Evolutionary conservation across 2,888 invertebrate genomes (phyloP).

Genomic region (Leucophenga montana): DNA sequence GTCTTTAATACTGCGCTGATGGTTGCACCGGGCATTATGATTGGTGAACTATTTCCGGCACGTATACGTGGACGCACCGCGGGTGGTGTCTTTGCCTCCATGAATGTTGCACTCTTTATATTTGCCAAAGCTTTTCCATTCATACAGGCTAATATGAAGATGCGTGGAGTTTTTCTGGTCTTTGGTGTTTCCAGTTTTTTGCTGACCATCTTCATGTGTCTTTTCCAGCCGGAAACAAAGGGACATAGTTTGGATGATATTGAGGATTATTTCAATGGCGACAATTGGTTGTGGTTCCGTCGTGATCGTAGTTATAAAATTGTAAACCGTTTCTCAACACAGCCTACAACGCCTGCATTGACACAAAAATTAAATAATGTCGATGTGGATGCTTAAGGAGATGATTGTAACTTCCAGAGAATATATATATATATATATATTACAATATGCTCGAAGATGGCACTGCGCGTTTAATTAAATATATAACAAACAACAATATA

Average conservation of each 20-base stretch:
- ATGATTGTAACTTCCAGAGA: too few relatives aligned
- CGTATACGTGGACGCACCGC: conserved; percentile 83
- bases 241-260: conserved; percentile 82
- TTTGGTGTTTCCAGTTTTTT: conserved; percentile 79
- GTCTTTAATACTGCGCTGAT: conserved; percentile 84
- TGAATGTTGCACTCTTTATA: conserved; percentile 80
- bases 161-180: conserved; percentile 81
- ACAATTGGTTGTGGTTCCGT: conserved; percentile 77
- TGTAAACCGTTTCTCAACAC: conserved; percentile 46
- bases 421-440: too few relatives aligned
- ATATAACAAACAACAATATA: too few relatives aligned
- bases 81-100: conserved; percentile 82
- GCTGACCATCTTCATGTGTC: conserved; percentile 79
- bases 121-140: conserved; percentile 82
- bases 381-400: too few relatives aligned
- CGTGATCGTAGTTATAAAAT: conserved; percentile 66
- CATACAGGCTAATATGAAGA: conserved; percentile 77
- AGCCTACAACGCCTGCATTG: conserved; percentile 26
- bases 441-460: too few relatives aligned
- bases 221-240: conserved; percentile 84
- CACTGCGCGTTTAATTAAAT: too few relatives aligned
- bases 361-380: neutral
- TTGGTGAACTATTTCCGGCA: conserved; percentile 83
- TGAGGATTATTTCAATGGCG: conserved; percentile 84
- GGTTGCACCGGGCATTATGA: conserved; percentile 83